A percentile compares a stretch with the other conserved stretches of the same genome.
These are phyloP conservation scores for Oceanodroma tethys DNA, from an alignment of 2,113 vertebrate genomes.

Conservation along the genomic window DNA sequence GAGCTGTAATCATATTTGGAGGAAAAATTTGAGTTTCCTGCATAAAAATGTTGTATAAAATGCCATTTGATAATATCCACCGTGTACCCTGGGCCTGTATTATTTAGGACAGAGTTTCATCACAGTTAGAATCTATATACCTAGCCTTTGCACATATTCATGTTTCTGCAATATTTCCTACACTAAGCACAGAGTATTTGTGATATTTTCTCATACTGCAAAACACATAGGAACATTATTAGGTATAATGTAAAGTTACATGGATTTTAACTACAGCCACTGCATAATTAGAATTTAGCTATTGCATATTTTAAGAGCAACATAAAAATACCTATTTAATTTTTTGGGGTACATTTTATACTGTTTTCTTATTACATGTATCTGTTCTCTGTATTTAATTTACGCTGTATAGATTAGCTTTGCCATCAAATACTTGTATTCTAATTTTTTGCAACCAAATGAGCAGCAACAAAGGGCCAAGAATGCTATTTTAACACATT, in stretches of 20 bases:
- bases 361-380: background rate
- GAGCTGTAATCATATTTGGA: background rate
- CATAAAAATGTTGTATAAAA: background rate
- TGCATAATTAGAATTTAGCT: background rate
- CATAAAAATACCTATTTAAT: background rate
- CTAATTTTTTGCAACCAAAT: background rate
- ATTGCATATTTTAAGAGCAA: background rate
- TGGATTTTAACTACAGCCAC: background rate
- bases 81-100: background rate
- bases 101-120: background rate
- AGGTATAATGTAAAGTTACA: background rate
- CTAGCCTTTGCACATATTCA: background rate
- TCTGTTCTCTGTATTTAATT: background rate
- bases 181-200: background rate
- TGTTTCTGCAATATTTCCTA: background rate
- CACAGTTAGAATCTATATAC: background rate
- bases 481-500: background rate
- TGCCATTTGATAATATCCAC: background rate
- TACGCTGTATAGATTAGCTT: background rate
- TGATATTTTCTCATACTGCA: background rate
- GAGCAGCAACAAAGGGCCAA: background rate
- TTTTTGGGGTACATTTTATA: background rate
- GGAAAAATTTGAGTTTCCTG: background rate
- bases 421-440: background rate
- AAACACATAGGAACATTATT: background rate